Evolutionary conservation across 2,888 invertebrate species (phyloP), one percentile per base, ranked within the genome.

Genomic region (Fissipunctia ypsillon): DNA sequence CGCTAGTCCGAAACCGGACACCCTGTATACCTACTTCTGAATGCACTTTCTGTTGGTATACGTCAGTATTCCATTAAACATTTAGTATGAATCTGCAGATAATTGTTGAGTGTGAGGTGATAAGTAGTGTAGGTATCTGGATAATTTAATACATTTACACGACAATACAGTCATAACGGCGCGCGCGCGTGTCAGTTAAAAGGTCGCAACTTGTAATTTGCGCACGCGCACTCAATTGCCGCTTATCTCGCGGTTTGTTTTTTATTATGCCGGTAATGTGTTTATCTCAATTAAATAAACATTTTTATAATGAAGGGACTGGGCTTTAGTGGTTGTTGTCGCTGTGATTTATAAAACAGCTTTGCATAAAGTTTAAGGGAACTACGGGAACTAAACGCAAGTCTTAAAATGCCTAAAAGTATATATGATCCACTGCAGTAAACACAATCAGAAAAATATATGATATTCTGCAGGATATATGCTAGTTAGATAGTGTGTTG

Each of bases 211-310:
- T 82, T 81, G 74, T 84, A 75, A 76, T 82, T 74, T 80, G 81
- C 88, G 89, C 89, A 89, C 89, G 90, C 89, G 87, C 84, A 79
- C 71, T 83, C 86, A 86, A 88, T 87, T 84, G 86, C 80, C 80
- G 76, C 83, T 83, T 85, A 65, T 74, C 31, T 64, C 81, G 84
- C 85, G 82, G 84, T 84, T 86, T 84, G 81, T 35, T 86, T 85
- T 54, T 84, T 87, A 86, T 83, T 74, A 87, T 82, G 84, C 61
- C 69, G 54, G 67, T 79, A 79, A 86, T 79, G 73, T 69, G 61
- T 80, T 84, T 78, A 59, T 77, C 76, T 70, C 64, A 69, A 79
- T 72, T 76, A 72, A 43, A 68, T 69, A 68, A 73, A 63, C 57
- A 54, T 81, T 70, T 69, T 60, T 50, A 19, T 71, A 38, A 59